These are phyloP conservation scores for Limnephilus lunatus DNA, from an alignment of 2,888 invertebrate species.

Conservation along the genomic window DNA sequence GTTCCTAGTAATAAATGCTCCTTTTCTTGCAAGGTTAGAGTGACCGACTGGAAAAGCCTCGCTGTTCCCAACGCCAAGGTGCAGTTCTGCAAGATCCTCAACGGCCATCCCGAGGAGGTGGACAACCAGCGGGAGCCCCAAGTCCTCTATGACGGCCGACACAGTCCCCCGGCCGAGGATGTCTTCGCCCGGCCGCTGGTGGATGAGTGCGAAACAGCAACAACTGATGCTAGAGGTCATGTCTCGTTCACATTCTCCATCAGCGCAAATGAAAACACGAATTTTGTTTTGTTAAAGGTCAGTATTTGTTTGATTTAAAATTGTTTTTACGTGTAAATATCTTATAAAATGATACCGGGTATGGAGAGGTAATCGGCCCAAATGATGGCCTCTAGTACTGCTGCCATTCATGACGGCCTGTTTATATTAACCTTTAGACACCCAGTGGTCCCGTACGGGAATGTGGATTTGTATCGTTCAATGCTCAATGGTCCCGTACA, in stretches of 20 bases:
- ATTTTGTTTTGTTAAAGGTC: constrained; percentile 58
- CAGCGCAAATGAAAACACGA: constrained; percentile 29
- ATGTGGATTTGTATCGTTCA: too few relatives aligned
- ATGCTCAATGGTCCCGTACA: too few relatives aligned
- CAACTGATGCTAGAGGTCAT: constrained; percentile 57
- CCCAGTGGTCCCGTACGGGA: too few relatives aligned
- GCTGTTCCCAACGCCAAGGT: constrained; percentile 70
- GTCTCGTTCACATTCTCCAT: constrained; percentile 58
- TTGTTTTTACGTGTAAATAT: too few relatives aligned
- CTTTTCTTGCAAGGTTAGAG: constrained; percentile 71
- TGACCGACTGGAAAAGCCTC: constrained; percentile 74
- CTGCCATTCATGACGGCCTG: too few relatives aligned
- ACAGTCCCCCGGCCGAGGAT: background rate
- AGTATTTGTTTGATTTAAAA: background rate
- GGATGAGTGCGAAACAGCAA: constrained; percentile 57
- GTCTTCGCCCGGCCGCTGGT: constrained; percentile 20
- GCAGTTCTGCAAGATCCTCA: constrained; percentile 71
- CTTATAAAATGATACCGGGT: too few relatives aligned
- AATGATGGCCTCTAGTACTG: too few relatives aligned
- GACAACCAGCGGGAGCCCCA: constrained; percentile 43
- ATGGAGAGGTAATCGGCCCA: too few relatives aligned
- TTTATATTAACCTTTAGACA: too few relatives aligned
- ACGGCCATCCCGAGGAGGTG: constrained; percentile 68
- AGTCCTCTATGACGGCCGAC: constrained; percentile 46
- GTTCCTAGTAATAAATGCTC: background rate